Base-by-base conservation (phyloP, 2,888 invertebrate genomes). In the Hartigia nigra region DNA sequence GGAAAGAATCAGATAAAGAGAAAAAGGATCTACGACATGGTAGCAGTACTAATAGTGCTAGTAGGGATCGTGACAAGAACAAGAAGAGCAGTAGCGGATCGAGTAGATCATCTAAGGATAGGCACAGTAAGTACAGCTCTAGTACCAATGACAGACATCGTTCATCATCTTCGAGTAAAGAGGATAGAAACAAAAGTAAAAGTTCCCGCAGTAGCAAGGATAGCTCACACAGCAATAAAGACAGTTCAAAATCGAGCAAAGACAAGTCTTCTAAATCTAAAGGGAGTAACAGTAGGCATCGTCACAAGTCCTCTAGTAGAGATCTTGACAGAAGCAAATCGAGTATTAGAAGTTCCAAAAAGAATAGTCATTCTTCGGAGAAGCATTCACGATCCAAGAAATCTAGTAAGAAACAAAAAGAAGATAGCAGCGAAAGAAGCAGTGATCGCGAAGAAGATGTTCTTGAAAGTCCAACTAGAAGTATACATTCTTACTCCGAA, bases 91-190 rank as follows among this genome's bases (percentile, higher is more conserved):
- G 79, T 77, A 84, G 75, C 35, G 83, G 74, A 78, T 82, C 81
- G 78, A 82, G 90, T 89, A 84, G 89, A 87, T 83, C 91, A 87
- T 89, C 91, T 87, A 83, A 88, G 87, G 87, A 90, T 34, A 87
- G 86, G 79, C 82, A 83, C 77, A 86, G 81, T 77, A 86, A 82
- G 74, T 83, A 83, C 72, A 84, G 82, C 70, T 86, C 86, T 12
- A 85, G 81, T 79, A 82, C 83, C 9, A 87, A 81, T 79, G 85
- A 84, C 70, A 86, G 84, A 84, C 83, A 82, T 74, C 85, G 84
- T 77, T 86, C 86, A 74, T 84, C 86, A n/a, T 86, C 86, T 37
- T 86, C 87, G 37, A 82, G 80, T 77, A 87, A 87, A 82, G 83
- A 87, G 77, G 85, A 85, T 79, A 88, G 82, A 82, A 77, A 75